Evolutionary conservation across 2,113 vertebrate species (phyloP).

Genomic region (Gobiocypris rarus): DNA sequence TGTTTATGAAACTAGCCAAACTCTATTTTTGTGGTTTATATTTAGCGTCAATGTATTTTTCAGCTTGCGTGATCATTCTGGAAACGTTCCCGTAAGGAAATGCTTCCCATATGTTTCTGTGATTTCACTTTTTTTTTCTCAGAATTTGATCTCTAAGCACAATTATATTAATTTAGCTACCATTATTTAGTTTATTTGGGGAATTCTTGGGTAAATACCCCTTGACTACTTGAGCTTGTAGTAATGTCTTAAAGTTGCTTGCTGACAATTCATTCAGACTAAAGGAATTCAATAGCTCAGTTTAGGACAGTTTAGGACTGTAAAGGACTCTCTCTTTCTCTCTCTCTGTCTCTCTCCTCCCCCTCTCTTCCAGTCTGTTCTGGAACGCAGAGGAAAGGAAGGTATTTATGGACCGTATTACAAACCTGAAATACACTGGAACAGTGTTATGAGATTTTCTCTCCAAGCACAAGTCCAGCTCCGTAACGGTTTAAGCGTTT

Average conservation of each 20-base stretch:
- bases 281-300: slow-evolving; percentile 52
- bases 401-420: slow-evolving; percentile 17
- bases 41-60: not conserved
- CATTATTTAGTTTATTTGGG: slow-evolving; percentile 44
- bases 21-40: slow-evolving; percentile 8
- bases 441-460: slow-evolving; percentile 9
- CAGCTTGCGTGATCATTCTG: not conserved
- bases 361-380: slow-evolving; percentile 18
- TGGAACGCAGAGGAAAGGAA: not conserved
- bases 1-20: slow-evolving; percentile 11
- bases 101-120: slow-evolving; percentile 21
- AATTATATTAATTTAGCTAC: slow-evolving; percentile 49
- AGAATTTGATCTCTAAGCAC: slow-evolving; percentile 36
- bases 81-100: not conserved
- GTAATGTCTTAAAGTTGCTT: slow-evolving; percentile 48
- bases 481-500: slow-evolving; percentile 1
- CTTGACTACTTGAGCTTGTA: slow-evolving; percentile 43
- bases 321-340: not conserved
- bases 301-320: slow-evolving; percentile 43
- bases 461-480: not conserved
- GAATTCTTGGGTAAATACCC: slow-evolving; percentile 47
- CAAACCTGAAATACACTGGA: slow-evolving; percentile 14
- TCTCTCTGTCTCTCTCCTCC: not conserved
- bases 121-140: slow-evolving; percentile 20
- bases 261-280: slow-evolving; percentile 50